Evolutionary conservation across 2,113 vertebrate genomes (phyloP).

Genomic region (Harpagus bidentatus): DNA sequence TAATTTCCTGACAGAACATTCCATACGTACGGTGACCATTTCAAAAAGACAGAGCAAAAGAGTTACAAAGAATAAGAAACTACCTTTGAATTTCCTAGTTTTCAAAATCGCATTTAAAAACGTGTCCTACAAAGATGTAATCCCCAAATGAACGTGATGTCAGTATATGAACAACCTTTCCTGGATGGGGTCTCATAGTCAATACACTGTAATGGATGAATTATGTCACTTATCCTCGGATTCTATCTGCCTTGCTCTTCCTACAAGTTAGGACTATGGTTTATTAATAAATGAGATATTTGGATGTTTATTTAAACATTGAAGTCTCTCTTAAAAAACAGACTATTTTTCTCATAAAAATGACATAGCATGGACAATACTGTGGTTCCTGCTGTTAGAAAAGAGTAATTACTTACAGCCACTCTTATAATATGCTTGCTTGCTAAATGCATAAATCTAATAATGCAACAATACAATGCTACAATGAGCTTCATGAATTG

Average conservation of each 20-base stretch:
- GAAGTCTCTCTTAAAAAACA: slow-evolving; percentile 3
- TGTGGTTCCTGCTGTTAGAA: slow-evolving; percentile 57
- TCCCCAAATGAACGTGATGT: not conserved
- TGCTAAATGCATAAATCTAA: slow-evolving; percentile 73
- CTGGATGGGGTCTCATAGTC: not conserved
- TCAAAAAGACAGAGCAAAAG: not conserved
- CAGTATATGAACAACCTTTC: not conserved
- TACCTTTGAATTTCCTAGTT: not conserved
- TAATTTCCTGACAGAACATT: not conserved
- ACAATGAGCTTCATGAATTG: slow-evolving; percentile 71
- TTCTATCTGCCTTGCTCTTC: not conserved
- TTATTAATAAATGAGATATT: slow-evolving; percentile 33
- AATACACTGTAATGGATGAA: not conserved
- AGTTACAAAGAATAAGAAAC: not conserved
- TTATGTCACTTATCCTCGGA: not conserved
- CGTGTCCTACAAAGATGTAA: not conserved
- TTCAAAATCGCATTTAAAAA: not conserved
- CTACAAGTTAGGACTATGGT: not conserved
- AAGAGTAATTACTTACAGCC: slow-evolving; percentile 70
- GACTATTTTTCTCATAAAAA: slow-evolving; percentile 61
- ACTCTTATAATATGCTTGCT: slow-evolving; percentile 60
- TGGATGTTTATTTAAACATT: slow-evolving; percentile 9
- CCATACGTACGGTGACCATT: not conserved
- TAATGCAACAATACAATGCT: slow-evolving; percentile 68
- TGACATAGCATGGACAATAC: slow-evolving; percentile 58